These are phyloP conservation scores for Ptychodera flava DNA, from an alignment of 35 echinoderm and acorn worm species.

Conservation along the genomic window DNA sequence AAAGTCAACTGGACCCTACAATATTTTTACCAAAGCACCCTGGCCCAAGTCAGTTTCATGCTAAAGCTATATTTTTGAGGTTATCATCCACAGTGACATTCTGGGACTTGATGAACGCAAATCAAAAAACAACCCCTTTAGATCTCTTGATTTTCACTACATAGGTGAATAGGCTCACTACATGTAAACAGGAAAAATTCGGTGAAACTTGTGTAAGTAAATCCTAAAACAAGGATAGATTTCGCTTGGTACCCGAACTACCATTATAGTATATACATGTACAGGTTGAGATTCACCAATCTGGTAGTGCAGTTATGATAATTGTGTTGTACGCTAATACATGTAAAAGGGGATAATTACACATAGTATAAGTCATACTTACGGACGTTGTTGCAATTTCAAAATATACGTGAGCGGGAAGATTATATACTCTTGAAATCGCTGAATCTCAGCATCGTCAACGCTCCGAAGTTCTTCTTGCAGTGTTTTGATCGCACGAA, in stretches of 20 bases:
- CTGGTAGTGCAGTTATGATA: background rate
- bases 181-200: too few species aligned
- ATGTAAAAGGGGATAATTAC: background rate
- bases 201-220: background rate
- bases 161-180: too few species aligned
- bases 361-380: background rate
- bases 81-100: too few species aligned
- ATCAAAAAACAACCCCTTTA: too few species aligned
- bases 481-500: background rate
- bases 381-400: background rate
- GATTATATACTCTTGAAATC: background rate
- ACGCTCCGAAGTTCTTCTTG: background rate
- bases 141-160: too few species aligned
- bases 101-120: too few species aligned
- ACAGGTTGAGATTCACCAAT: background rate
- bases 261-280: background rate
- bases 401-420: background rate
- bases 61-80: too few species aligned
- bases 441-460: background rate
- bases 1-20: too few species aligned
- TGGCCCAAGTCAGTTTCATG: too few species aligned
- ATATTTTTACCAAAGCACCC: too few species aligned
- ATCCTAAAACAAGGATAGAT: background rate
- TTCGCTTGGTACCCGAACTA: background rate
- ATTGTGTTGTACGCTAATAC: background rate